phyloP scores from a whole-genome alignment of 2,888 invertebrate genomes.

The Mimas tiliae region DNA sequence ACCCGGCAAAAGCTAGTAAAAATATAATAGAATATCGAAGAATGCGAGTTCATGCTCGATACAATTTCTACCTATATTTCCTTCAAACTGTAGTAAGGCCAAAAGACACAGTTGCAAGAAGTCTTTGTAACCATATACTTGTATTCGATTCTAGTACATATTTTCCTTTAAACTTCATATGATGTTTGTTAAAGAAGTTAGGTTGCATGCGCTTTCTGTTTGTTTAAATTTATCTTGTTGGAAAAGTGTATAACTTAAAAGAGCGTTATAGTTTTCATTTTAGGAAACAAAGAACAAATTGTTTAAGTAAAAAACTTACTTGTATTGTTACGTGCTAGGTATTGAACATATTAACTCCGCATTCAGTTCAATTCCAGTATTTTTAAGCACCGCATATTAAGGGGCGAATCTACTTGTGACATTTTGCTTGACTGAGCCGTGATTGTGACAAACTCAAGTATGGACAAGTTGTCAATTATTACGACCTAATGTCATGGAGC shows the following conservation, averaged over 20 bases:
- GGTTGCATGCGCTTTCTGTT: neutral
- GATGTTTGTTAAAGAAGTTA: slow-evolving; percentile 32
- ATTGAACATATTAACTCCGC: no score
- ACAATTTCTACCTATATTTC: neutral
- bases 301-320: neutral
- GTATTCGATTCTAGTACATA: slow-evolving; percentile 25
- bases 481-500: no score
- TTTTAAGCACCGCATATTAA: no score
- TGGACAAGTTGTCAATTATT: no score
- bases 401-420: no score
- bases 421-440: no score
- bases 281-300: neutral
- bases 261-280: neutral
- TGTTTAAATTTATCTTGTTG: neutral
- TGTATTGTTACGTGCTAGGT: neutral
- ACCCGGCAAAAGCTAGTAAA: no score
- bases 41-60: neutral
- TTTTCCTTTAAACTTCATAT: slow-evolving; percentile 49
- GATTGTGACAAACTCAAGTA: no score
- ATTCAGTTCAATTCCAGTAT: no score
- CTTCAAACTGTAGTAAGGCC: slow-evolving; percentile 35
- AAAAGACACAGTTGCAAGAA: slow-evolving; percentile 35
- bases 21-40: no score
- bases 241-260: neutral
- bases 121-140: slow-evolving; percentile 27